These are phyloP conservation scores for Muscicapa striata DNA, from an alignment of 2,797 vertebrate species.

Conservation along the genomic window DNA sequence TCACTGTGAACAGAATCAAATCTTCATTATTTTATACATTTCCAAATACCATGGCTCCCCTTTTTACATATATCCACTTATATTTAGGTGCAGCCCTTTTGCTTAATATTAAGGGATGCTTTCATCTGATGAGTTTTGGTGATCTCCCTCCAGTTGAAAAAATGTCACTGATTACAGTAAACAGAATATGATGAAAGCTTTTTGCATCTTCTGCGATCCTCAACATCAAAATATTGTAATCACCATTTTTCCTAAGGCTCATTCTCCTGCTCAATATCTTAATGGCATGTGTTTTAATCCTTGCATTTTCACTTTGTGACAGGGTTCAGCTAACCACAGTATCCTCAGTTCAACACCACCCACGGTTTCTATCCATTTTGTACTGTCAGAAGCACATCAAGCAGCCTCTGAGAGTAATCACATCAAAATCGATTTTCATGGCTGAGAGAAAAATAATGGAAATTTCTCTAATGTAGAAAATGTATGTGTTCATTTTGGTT, in stretches of 20 bases:
- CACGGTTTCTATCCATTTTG: conserved; percentile 84
- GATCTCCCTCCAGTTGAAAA: neutral
- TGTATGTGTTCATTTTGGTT: conserved; percentile 99
- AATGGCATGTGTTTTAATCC: conserved; percentile 58
- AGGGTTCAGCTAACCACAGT: conserved; percentile 61
- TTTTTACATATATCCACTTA: neutral
- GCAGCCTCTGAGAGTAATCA: conserved; percentile 90
- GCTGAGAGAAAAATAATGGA: conserved; percentile 98
- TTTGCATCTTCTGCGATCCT: conserved; percentile 4
- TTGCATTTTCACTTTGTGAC: conserved; percentile 56
- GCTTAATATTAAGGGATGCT: neutral
- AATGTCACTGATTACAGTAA: conserved; percentile 4
- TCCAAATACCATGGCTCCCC: neutral
- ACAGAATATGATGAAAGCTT: conserved; percentile 10
- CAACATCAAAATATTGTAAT: conserved; percentile 23
- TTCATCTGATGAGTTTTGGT: neutral
- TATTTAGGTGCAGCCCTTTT: neutral
- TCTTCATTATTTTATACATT: neutral
- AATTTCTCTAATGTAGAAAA: conserved; percentile 98
- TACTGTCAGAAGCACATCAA: conserved; percentile 91
- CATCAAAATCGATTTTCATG: conserved; percentile 99
- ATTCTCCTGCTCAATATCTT: conserved; percentile 24
- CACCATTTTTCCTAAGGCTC: neutral
- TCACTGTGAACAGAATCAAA: neutral
- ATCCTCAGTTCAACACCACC: conserved; percentile 65